phyloP scores from a whole-genome alignment of 92 coral and sea anemone species.

The Pocillopora meandrina region DNA sequence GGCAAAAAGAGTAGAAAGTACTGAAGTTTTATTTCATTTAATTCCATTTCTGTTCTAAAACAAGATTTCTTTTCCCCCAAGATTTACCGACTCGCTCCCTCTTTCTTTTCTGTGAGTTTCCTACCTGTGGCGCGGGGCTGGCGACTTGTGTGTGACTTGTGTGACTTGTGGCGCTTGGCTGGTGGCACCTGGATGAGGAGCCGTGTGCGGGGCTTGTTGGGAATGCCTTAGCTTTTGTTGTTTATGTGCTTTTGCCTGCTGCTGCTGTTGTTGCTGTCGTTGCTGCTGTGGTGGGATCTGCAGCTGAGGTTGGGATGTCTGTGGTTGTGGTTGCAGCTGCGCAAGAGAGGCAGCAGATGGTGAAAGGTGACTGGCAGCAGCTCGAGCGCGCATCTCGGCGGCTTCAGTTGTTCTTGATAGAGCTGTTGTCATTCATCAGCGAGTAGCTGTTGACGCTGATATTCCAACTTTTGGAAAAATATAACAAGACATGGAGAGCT shows the following conservation, averaged over 20 bases:
- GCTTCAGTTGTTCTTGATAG: slow-evolving; percentile 96
- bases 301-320: slow-evolving; percentile 60
- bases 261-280: slow-evolving; percentile 55
- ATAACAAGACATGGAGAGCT: not conserved
- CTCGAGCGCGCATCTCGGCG: slow-evolving; percentile 91
- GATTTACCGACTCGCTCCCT: too few species aligned
- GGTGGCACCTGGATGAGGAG: slow-evolving; percentile 7
- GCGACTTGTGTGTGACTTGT: slow-evolving; percentile 23
- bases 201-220: slow-evolving; percentile 49
- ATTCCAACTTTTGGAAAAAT: slow-evolving; percentile 68
- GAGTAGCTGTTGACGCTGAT: slow-evolving; percentile 93
- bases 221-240: slow-evolving; percentile 48
- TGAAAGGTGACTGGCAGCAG: slow-evolving; percentile 70
- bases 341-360: slow-evolving; percentile 55
- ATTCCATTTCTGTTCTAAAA: too few species aligned
- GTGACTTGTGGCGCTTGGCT: not conserved
- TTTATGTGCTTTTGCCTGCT: slow-evolving; percentile 55
- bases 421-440: slow-evolving; percentile 93
- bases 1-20: too few species aligned
- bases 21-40: too few species aligned
- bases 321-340: slow-evolving; percentile 68
- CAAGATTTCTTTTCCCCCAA: too few species aligned
- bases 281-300: slow-evolving; percentile 65
- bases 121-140: slow-evolving; percentile 47
- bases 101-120: not conserved